Conservation (phyloP, 2,888 invertebrate genomes). For the Chloromyia formosa region DNA sequence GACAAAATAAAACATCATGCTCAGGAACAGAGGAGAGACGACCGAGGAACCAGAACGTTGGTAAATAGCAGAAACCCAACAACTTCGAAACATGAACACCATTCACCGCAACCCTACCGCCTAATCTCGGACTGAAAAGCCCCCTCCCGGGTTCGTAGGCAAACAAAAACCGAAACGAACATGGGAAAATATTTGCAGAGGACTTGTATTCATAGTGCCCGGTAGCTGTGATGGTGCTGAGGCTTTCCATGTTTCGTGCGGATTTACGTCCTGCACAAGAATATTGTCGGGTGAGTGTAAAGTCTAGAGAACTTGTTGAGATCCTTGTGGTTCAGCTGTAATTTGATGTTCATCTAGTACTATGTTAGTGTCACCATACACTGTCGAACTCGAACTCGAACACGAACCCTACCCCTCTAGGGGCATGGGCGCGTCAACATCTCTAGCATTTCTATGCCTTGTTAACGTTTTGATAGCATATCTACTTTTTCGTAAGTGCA, state of each 20-base stretch:
- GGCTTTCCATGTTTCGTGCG: conserved; percentile 1
- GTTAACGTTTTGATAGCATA: too few species aligned
- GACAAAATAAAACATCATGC: conserved; percentile 11
- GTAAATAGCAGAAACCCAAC: conserved; percentile 29
- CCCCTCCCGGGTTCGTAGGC: not conserved
- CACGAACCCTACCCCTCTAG: too few species aligned
- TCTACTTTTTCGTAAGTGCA: too few species aligned
- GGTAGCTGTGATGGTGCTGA: too few species aligned
- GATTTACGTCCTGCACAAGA: not conserved
- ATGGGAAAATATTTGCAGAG: conserved; percentile 23
- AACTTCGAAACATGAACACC: conserved; percentile 36
- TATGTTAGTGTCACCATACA: too few species aligned
- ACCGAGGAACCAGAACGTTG: not conserved
- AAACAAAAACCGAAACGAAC: conserved; percentile 38
- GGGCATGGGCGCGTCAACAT: too few species aligned
- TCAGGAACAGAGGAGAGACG: not conserved
- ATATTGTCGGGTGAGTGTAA: not conserved
- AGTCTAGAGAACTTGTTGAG: too few species aligned
- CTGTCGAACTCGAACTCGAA: too few species aligned
- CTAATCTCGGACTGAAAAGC: not conserved
- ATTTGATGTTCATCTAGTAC: too few species aligned
- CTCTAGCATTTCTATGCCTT: too few species aligned
- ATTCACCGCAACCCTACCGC: conserved; percentile 14
- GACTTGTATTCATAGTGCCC: conserved; percentile 9
- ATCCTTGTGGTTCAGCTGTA: too few species aligned